Evolutionary conservation across 2,797 vertebrate genomes (phyloP), one percentile per base, ranked within the genome.

Genomic region (Novumbra hubbsi): DNA sequence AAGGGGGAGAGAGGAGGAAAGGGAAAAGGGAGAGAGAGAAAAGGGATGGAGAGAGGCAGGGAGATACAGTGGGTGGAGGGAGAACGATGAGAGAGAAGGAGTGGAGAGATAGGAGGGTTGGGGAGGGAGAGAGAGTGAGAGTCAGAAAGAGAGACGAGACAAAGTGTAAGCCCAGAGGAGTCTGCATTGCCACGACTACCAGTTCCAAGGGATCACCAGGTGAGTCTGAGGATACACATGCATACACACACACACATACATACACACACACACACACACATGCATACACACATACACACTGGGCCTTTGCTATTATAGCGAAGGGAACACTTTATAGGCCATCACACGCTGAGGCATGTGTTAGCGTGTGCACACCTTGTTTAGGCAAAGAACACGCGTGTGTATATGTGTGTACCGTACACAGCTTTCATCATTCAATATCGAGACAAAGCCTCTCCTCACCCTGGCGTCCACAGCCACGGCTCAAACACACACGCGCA

Each of bases 181-280:
- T 85, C 88, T 87, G 89, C 88, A 89, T 89, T 79, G 72, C 86
- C 87, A 87, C 83, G 87, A 86, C 88, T 86, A 86, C 89, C 85
- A 63, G 79, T 83, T 86, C 83, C 73, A 32, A 78, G 87, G 78
- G 83, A 75, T 85, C 74, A 79, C 82, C 90, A 92, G 91, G 91
- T 92, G 90, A 92, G 91, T 90, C 80, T 80, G 84, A 89, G 85
- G 85, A 87, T 81, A 86, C 72, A 66, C 62, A 55, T 64, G 17
- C 48, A 57, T 49, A n/a, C 69, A 55, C 38, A 60, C 83, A 78
- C 41, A 17, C 76, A 57, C 34, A 71, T 7, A 5, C 50, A 57
- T 2, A 30, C 30, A 60, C 52, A 17, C 45, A 70, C 16, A 38
- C 60, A 76, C 28, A 52, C 16, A 71, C 14, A 5, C 50, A 57